phyloP scores from a whole-genome alignment of 2,888 invertebrate species.

The Rhamnusium bicolor region DNA sequence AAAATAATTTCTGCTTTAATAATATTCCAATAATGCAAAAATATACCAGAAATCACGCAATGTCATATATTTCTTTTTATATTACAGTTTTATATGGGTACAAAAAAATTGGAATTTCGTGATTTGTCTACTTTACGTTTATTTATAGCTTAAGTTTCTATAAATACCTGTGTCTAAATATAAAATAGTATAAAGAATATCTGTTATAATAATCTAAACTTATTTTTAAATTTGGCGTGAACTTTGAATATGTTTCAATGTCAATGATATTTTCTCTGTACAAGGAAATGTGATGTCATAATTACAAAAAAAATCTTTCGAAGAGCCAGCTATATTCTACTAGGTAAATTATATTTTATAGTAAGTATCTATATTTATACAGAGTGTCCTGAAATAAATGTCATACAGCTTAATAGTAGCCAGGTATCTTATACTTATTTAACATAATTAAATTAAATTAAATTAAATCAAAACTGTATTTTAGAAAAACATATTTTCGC shows the following conservation, averaged over 20 bases:
- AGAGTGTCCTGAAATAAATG: too few relatives aligned
- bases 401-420: too few relatives aligned
- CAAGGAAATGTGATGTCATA: background rate
- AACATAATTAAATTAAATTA: too few relatives aligned
- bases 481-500: too few relatives aligned
- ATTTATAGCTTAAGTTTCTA: background rate
- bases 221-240: background rate
- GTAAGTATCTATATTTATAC: too few relatives aligned
- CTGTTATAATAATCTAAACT: background rate
- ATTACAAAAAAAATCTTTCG: too few relatives aligned
- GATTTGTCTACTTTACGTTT: background rate
- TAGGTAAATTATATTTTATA: too few relatives aligned
- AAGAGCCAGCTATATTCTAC: too few relatives aligned
- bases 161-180: background rate
- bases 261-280: background rate
- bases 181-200: background rate
- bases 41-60: background rate
- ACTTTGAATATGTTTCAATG: background rate
- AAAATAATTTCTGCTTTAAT: background rate
- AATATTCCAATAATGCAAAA: background rate
- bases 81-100: background rate
- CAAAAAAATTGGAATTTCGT: conserved; percentile 1
- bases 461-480: too few relatives aligned
- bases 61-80: background rate
- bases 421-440: too few relatives aligned